Percentiles rank a stretch among this genome's conserved stretches.
These are phyloP conservation scores for Paraescarpia echinospica DNA, from an alignment of 1,140 invertebrate genomes.

Conservation along the genomic window DNA sequence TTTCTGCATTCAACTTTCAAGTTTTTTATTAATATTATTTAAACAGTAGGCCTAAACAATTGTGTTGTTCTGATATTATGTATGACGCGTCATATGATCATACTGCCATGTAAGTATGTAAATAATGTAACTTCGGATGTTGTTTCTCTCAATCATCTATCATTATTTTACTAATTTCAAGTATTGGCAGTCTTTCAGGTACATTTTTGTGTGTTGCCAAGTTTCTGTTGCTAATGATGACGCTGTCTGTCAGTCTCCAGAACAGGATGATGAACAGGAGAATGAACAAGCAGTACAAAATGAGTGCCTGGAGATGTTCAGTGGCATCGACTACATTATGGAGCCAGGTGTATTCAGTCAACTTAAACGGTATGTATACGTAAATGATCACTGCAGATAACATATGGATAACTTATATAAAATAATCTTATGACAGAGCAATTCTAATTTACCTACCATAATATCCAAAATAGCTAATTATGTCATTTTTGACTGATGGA, in stretches of 20 bases:
- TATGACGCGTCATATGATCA: not conserved
- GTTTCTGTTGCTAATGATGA: not conserved
- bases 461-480: conserved; percentile 8
- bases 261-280: conserved; percentile 67
- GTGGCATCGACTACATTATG: conserved; percentile 90
- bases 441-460: not conserved
- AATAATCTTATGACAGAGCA: not conserved
- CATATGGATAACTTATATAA: not conserved
- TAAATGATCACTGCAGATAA: conserved; percentile 42
- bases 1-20: no score
- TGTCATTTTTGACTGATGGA: not conserved
- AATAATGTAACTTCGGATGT: not conserved
- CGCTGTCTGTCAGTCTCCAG: conserved; percentile 38
- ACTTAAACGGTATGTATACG: conserved; percentile 69
- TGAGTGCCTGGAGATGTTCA: conserved; percentile 75
- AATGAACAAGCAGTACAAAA: conserved; percentile 82
- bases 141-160: not conserved
- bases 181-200: not conserved
- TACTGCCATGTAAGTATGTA: not conserved
- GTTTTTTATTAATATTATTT: no score
- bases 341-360: conserved; percentile 94
- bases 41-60: no score
- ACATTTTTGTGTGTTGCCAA: not conserved
- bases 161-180: not conserved
- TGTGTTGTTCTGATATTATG: no score